phyloP scores from a whole-genome alignment of 2,113 vertebrate species.

The Aegithalos caudatus region DNA sequence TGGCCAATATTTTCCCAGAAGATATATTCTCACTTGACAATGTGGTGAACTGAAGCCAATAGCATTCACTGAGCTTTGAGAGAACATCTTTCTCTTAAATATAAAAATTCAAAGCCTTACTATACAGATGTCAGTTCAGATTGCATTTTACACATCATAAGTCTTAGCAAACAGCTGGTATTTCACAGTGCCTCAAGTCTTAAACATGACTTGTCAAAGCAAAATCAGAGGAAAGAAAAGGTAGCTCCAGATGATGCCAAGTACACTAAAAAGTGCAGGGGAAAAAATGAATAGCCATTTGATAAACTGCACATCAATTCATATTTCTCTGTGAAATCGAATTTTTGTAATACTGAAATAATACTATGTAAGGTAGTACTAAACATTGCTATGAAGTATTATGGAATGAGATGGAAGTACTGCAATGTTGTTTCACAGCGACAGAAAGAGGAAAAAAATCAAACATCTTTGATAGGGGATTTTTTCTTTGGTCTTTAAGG shows the following conservation, averaged over 20 bases:
- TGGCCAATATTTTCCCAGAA: not conserved
- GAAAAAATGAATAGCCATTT: not conserved
- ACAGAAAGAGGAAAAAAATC: not conserved
- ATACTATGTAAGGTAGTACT: not conserved
- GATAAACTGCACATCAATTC: not conserved
- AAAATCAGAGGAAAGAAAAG: not conserved
- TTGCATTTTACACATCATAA: not conserved
- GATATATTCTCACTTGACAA: not conserved
- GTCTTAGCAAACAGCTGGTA: not conserved
- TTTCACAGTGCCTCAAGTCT: not conserved
- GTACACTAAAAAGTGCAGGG: not conserved
- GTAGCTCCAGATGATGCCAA: not conserved
- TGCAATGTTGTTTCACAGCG: not conserved
- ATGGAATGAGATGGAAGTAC: not conserved
- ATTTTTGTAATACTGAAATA: not conserved
- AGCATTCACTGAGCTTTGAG: not conserved
- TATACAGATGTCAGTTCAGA: not conserved
- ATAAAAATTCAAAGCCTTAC: not conserved
- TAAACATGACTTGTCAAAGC: not conserved
- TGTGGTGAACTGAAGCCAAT: not conserved
- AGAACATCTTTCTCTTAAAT: not conserved
- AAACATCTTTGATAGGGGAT: rapidly evolving
- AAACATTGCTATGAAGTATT: not conserved
- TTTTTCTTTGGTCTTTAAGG: not conserved
- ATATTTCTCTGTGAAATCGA: not conserved